These are phyloP conservation scores for Epinephelus malabaricus DNA, from an alignment of 2,797 vertebrate genomes.

Conservation along the genomic window DNA sequence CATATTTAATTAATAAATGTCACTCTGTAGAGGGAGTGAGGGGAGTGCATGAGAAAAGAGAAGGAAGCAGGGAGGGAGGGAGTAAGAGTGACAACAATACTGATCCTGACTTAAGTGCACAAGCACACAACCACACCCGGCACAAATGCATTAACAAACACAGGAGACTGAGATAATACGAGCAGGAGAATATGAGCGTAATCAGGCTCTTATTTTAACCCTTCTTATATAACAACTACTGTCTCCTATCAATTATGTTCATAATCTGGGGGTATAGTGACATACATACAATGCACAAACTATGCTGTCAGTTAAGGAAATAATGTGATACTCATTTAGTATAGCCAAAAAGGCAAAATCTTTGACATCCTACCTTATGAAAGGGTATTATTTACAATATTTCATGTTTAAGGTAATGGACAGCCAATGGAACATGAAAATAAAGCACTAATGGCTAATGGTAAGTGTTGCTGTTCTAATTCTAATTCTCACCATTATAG, in stretches of 20 bases:
- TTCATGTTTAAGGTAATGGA: background rate
- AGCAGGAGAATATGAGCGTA: slow-evolving; percentile 11
- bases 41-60: slow-evolving; percentile 60
- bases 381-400: background rate
- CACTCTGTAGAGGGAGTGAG: slow-evolving; percentile 75
- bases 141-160: slow-evolving; percentile 37
- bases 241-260: too few species aligned
- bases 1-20: slow-evolving; percentile 88
- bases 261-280: too few species aligned
- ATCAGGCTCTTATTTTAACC: slow-evolving; percentile 22
- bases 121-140: slow-evolving; percentile 38
- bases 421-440: background rate
- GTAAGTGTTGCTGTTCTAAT: background rate
- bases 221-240: slow-evolving; percentile 7
- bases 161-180: slow-evolving; percentile 28
- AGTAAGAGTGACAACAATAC: slow-evolving; percentile 59
- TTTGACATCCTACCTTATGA: background rate
- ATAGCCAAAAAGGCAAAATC: background rate
- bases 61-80: slow-evolving; percentile 27
- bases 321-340: background rate
- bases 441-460: background rate
- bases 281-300: too few species aligned
- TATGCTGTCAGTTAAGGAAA: background rate
- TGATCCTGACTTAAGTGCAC: slow-evolving; percentile 55
- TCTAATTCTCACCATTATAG: too few species aligned